phyloP scores from a whole-genome alignment of 2,888 invertebrate genomes.

The Chromoteleia sp. region DNA sequence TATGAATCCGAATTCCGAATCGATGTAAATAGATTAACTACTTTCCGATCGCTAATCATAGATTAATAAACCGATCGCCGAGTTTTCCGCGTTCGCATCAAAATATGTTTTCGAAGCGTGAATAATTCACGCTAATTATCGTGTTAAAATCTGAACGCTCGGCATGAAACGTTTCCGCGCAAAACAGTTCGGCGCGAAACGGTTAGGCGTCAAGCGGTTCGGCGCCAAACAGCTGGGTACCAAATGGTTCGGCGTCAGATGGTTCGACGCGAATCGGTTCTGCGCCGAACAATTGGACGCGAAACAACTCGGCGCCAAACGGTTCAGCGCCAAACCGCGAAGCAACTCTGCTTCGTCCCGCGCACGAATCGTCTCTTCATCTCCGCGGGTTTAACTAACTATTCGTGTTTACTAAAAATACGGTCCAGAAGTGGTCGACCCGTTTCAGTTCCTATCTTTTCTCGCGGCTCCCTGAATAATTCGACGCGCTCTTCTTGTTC shows the following conservation, averaged over 20 bases:
- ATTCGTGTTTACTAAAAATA: slow-evolving; percentile 15
- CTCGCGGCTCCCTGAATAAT: slow-evolving; percentile 24
- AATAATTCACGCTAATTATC: slow-evolving; percentile 21
- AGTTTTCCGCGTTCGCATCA: neutral
- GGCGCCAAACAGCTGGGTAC: no score
- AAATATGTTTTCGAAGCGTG: slow-evolving; percentile 13
- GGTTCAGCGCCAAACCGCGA: no score
- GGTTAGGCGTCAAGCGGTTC: no score
- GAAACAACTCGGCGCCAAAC: no score
- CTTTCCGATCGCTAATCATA: neutral
- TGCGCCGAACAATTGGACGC: no score
- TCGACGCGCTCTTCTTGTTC: slow-evolving; percentile 6
- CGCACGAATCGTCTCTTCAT: neutral
- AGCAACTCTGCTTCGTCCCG: no score
- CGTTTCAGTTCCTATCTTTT: slow-evolving; percentile 12
- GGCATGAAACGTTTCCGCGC: no score
- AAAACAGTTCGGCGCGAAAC: no score
- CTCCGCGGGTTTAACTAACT: slow-evolving; percentile 5
- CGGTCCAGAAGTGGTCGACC: neutral
- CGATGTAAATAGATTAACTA: slow-evolving; percentile 19
- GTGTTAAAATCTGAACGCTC: slow-evolving; percentile 10
- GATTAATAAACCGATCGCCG: slow-evolving; percentile 16
- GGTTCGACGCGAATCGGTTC: no score
- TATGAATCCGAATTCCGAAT: neutral
- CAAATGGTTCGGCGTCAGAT: no score